These are phyloP conservation scores for Caenorhabditis japonica DNA, from an alignment of 2,888 invertebrate species.

Conservation along the genomic window DNA sequence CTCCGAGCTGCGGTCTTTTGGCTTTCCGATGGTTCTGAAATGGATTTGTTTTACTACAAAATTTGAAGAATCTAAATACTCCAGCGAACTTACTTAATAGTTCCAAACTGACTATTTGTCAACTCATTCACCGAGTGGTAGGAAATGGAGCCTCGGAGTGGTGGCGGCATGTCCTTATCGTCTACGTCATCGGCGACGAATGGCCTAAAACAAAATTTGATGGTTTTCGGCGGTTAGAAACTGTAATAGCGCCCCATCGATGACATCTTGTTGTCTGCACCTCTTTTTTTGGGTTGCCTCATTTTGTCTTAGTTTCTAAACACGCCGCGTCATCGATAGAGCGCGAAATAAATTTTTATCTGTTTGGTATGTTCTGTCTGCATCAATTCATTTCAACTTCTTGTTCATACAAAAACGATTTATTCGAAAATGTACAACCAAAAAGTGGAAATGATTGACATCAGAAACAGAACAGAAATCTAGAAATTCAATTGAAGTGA, in stretches of 20 bases:
- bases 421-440: constrained; percentile 40
- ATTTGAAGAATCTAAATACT: not conserved
- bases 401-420: constrained; percentile 39
- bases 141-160: constrained; percentile 62
- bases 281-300: too few species aligned
- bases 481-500: constrained; percentile 6
- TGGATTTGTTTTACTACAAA: not conserved
- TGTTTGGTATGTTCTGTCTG: too few species aligned
- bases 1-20: constrained; percentile 68
- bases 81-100: constrained; percentile 51
- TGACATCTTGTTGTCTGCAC: too few species aligned
- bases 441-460: constrained; percentile 27
- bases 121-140: constrained; percentile 69
- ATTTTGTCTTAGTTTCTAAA: too few species aligned
- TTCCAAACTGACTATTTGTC: constrained; percentile 60
- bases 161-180: constrained; percentile 65
- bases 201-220: constrained; percentile 65
- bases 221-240: too few species aligned
- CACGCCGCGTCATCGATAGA: too few species aligned
- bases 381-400: too few species aligned
- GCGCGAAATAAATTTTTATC: too few species aligned
- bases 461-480: too few species aligned
- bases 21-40: constrained; percentile 66
- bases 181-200: constrained; percentile 75
- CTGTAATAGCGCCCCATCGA: too few species aligned